phyloP scores from a whole-genome alignment of 2,113 vertebrate genomes.

The Collichthys lucidus region DNA sequence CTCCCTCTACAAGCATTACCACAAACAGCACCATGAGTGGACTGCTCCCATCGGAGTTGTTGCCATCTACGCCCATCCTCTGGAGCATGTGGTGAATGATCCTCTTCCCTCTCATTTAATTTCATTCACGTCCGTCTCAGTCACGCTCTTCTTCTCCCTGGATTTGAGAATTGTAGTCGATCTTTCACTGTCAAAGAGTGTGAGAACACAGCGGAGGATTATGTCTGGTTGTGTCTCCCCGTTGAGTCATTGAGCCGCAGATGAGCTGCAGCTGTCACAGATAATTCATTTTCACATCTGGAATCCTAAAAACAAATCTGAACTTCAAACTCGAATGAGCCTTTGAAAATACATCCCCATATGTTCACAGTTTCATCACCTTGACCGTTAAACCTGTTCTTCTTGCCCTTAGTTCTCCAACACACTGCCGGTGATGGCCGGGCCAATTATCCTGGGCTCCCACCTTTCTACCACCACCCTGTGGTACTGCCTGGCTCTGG shows the following conservation, averaged over 20 bases:
- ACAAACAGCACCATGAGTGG: constrained; percentile 97
- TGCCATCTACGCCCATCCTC: constrained; percentile 90
- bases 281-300: not conserved
- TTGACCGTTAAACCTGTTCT: not conserved
- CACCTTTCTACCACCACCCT: constrained; percentile 85
- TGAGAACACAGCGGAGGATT: not conserved
- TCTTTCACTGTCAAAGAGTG: not conserved
- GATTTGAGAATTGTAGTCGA: not conserved
- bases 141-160: not conserved
- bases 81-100: constrained; percentile 90
- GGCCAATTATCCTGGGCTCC: constrained; percentile 89
- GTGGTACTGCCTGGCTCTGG: constrained; percentile 89
- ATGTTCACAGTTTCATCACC: not conserved
- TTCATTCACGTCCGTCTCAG: not conserved
- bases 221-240: not conserved
- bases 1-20: constrained; percentile 88
- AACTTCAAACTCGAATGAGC: not conserved
- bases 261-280: not conserved
- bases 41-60: constrained; percentile 91
- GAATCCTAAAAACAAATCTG: not conserved
- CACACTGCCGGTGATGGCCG: constrained; percentile 86
- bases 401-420: constrained; percentile 86
- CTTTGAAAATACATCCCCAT: not conserved
- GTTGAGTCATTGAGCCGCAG: not conserved
- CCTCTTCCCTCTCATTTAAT: not conserved